Conservation (phyloP, 2,113 vertebrate species). For the Otocyon megalotis region DNA sequence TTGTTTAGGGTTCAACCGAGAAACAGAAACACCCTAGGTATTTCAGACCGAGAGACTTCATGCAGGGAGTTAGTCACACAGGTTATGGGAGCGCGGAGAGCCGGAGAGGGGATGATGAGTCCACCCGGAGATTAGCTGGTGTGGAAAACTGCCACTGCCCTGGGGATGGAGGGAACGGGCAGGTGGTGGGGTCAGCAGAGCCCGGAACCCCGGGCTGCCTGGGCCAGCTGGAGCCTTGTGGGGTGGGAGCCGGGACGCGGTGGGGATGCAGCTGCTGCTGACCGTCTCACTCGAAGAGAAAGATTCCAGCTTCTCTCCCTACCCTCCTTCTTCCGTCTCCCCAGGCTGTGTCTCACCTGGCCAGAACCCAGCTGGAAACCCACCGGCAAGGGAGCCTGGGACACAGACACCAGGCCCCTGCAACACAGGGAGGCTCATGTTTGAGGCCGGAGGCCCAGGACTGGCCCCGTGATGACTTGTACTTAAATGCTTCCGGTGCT, state of each 20-base stretch:
- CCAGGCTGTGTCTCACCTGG: fast-evolving
- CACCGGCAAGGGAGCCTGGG: neutral
- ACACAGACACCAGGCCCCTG: neutral
- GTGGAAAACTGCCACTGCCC: neutral
- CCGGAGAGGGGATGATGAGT: neutral
- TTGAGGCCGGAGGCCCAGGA: neutral
- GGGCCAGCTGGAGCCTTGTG: neutral
- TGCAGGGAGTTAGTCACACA: neutral
- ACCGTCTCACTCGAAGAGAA: neutral
- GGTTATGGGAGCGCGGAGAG: neutral
- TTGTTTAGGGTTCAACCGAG: neutral
- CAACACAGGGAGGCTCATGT: neutral
- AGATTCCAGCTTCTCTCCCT: neutral
- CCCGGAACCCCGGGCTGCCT: fast-evolving
- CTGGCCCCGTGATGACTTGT: fast-evolving
- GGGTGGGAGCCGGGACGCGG: neutral
- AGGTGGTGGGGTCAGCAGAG: neutral
- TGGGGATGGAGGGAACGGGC: neutral
- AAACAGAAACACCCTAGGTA: neutral
- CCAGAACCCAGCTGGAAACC: neutral
- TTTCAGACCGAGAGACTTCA: neutral
- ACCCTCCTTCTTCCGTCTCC: fast-evolving
- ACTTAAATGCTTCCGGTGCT: neutral
- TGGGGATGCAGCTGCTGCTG: neutral
- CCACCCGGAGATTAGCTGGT: neutral